phyloP scores from a whole-genome alignment of 2,888 invertebrate genomes.

The Elegia similella region DNA sequence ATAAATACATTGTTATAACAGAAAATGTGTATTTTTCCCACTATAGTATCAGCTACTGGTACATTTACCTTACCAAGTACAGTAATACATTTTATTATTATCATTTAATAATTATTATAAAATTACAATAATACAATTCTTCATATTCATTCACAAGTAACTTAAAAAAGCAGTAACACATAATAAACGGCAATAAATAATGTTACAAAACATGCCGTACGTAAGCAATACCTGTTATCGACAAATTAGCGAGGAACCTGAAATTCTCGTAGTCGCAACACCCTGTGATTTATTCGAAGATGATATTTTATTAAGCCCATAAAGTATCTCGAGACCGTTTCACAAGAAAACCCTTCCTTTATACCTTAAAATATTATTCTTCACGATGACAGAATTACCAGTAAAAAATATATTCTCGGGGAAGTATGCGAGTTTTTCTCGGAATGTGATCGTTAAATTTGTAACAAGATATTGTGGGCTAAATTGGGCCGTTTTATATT shows the following conservation, averaged over 20 bases:
- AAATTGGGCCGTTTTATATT: slow-evolving; percentile 39
- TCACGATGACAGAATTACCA: slow-evolving; percentile 49
- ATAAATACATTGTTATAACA: no score
- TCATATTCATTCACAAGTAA: no score
- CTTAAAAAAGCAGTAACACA: no score
- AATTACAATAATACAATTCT: no score
- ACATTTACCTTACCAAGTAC: no score
- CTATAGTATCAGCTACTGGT: no score
- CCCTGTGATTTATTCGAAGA: slow-evolving; percentile 61
- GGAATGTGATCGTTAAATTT: slow-evolving; percentile 34
- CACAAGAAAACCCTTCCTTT: slow-evolving; percentile 52
- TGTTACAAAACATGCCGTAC: neutral
- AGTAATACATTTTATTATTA: no score
- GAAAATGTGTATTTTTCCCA: no score
- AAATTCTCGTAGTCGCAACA: slow-evolving; percentile 52
- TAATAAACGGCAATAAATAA: neutral
- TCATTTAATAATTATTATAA: no score
- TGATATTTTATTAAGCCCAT: slow-evolving; percentile 67
- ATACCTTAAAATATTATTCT: slow-evolving; percentile 48
- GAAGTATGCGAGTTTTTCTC: slow-evolving; percentile 28
- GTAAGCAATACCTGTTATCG: slow-evolving; percentile 4
- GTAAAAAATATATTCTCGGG: slow-evolving; percentile 40
- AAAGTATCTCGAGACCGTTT: slow-evolving; percentile 56
- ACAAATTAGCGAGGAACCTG: slow-evolving; percentile 23
- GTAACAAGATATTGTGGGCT: slow-evolving; percentile 27